Conservation (phyloP, 2,113 vertebrate species). For the Catagonus wagneri region DNA sequence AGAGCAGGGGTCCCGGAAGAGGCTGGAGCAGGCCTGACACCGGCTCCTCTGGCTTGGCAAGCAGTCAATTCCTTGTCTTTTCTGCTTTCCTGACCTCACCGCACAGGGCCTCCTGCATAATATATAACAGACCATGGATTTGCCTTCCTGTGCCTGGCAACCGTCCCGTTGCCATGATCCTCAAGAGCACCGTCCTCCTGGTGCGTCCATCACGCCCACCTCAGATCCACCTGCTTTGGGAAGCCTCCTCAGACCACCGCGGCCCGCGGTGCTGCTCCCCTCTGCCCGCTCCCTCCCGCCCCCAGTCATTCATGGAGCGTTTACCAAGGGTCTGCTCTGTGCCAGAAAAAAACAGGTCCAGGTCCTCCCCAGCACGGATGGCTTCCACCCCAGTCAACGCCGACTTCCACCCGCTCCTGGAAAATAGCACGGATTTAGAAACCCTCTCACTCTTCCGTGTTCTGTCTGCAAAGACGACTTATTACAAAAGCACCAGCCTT, state of each 20-base stretch:
- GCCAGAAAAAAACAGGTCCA: background rate
- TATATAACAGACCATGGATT: rapidly evolving
- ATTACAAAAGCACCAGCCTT: background rate
- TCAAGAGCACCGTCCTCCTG: background rate
- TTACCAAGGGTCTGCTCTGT: background rate
- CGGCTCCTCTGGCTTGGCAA: background rate
- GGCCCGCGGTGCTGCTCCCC: background rate
- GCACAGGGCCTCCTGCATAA: rapidly evolving
- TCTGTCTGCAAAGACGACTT: background rate
- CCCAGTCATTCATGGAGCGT: background rate
- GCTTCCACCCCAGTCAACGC: background rate
- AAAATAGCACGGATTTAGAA: background rate
- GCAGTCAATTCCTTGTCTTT: background rate
- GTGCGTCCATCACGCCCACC: no score
- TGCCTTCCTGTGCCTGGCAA: no score
- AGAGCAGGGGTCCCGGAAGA: no score
- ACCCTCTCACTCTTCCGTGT: rapidly evolving
- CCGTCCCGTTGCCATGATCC: background rate
- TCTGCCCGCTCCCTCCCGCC: background rate
- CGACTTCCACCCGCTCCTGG: background rate
- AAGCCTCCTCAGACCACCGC: background rate
- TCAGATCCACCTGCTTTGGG: background rate
- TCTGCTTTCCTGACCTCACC: background rate
- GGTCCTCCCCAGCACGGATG: rapidly evolving
- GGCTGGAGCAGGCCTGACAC: background rate